Conservation (phyloP, 1,140 invertebrate genomes). For the Danaus plexippus region DNA sequence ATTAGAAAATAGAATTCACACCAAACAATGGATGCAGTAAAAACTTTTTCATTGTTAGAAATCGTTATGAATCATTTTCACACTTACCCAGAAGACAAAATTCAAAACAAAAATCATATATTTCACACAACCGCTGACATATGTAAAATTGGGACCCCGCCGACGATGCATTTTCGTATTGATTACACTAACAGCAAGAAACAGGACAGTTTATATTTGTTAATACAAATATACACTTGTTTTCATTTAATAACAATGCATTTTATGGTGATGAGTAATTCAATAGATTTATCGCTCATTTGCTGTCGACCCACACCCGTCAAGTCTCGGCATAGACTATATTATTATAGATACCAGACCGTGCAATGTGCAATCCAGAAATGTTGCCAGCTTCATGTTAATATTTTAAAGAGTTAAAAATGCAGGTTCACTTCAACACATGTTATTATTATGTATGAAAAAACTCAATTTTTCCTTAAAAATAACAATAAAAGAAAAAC, state of each 20-base stretch:
- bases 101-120: slow-evolving; percentile 95
- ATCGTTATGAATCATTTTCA: background rate
- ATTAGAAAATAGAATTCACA: background rate
- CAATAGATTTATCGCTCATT: no score
- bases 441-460: no score
- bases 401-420: no score
- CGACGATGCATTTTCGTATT: slow-evolving; percentile 70
- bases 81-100: slow-evolving; percentile 91
- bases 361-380: no score
- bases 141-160: slow-evolving; percentile 74
- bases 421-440: no score
- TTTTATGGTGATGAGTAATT: slow-evolving; percentile 8
- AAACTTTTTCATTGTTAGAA: background rate
- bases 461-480: no score
- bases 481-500: no score
- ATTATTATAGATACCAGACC: no score
- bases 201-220: no score
- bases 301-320: no score
- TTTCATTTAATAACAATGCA: slow-evolving; percentile 8
- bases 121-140: slow-evolving; percentile 93
- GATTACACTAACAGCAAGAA: background rate
- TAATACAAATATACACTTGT: slow-evolving; percentile 5
- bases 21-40: slow-evolving; percentile 1
- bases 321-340: no score
- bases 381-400: no score